These are phyloP conservation scores for Alouatta palliata DNA, from an alignment of 2,113 vertebrate species.

Conservation along the genomic window DNA sequence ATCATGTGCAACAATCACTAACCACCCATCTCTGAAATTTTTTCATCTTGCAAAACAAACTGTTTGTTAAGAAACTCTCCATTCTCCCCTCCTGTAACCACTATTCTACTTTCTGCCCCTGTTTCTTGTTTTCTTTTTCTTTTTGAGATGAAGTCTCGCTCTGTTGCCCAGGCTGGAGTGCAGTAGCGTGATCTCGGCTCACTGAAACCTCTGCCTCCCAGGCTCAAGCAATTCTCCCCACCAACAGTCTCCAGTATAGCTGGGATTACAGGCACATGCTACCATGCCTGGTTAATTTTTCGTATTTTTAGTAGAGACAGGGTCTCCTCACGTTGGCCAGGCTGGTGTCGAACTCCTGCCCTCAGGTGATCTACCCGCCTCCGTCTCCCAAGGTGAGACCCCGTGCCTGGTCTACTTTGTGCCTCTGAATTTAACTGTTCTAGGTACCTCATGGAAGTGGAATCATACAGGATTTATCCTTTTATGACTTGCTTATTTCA, in stretches of 20 bases:
- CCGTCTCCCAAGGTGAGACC: background rate
- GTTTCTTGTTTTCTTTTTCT: background rate
- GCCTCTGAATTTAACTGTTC: background rate
- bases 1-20: fast-evolving
- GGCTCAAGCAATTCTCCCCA: background rate
- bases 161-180: background rate
- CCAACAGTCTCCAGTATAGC: background rate
- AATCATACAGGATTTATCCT: background rate
- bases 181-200: background rate
- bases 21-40: background rate
- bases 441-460: background rate
- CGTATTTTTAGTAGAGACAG: background rate
- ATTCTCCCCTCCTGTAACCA: background rate
- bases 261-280: background rate
- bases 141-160: background rate
- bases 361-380: background rate
- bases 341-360: background rate
- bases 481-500: background rate
- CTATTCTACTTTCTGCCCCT: background rate
- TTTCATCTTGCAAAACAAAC: background rate
- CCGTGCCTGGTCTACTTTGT: too few species aligned
- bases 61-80: background rate
- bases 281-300: background rate
- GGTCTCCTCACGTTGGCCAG: background rate
- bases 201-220: background rate